Conservation (phyloP, 2,888 invertebrate species). For the Vanessa cardui region DNA sequence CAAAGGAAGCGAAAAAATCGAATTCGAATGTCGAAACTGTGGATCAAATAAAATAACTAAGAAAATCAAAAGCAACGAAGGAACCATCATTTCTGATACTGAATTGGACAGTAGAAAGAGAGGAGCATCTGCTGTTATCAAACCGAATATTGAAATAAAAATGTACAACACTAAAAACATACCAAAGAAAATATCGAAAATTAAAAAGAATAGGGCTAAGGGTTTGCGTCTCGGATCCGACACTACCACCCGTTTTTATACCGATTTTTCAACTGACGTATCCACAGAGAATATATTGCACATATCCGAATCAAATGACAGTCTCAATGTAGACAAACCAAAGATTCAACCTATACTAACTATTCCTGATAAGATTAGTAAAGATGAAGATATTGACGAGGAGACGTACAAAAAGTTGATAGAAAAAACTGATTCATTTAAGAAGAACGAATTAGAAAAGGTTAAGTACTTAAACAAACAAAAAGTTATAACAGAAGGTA, state of each 20-base stretch:
- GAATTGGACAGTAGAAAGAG: conserved; percentile 65
- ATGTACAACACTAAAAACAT: conserved; percentile 87
- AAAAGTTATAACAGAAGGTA: conserved; percentile 74
- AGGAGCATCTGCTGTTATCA: conserved; percentile 45
- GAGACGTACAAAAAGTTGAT: conserved; percentile 76
- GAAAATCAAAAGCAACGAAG: conserved; percentile 58
- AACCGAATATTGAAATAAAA: conserved; percentile 79
- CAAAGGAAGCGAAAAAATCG: conserved; percentile 71
- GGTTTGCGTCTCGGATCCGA: conserved; percentile 72
- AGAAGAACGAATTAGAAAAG: conserved; percentile 79
- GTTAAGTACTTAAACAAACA: conserved; percentile 77
- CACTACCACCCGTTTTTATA: conserved; percentile 86
- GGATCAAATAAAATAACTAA: conserved; percentile 72
- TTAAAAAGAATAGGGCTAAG: conserved; percentile 86
- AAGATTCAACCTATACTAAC: conserved; percentile 51
- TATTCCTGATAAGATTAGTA: conserved; percentile 60
- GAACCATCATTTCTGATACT: conserved; percentile 64
- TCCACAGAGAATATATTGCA: conserved; percentile 84
- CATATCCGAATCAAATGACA: conserved; percentile 86
- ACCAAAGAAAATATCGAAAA: conserved; percentile 87
- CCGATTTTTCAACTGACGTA: conserved; percentile 84
- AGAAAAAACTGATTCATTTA: conserved; percentile 81
- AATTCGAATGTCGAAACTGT: conserved; percentile 76
- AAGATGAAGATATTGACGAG: conserved; percentile 76
- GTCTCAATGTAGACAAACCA: conserved; percentile 74